These are phyloP conservation scores for Leucopternis melanops DNA, from an alignment of 2,113 vertebrate species.

Conservation along the genomic window DNA sequence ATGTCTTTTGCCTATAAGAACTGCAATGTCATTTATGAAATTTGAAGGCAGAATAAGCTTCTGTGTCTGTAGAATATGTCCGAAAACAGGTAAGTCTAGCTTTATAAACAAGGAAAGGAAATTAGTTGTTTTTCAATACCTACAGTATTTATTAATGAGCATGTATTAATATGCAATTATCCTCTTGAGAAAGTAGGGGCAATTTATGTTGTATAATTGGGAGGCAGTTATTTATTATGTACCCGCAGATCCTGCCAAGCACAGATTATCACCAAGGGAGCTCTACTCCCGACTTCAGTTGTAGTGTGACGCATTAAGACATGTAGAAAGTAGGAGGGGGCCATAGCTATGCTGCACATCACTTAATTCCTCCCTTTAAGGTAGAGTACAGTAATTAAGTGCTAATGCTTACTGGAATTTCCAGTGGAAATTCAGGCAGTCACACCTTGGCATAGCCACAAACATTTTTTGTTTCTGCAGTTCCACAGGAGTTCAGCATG, in stretches of 20 bases:
- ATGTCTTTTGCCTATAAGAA: neutral
- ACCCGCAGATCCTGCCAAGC: neutral
- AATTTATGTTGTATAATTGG: neutral
- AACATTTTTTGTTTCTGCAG: neutral
- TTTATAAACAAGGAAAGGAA: conserved; percentile 2
- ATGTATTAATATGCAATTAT: neutral
- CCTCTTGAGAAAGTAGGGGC: neutral
- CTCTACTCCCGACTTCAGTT: neutral
- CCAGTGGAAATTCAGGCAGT: neutral
- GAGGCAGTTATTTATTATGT: neutral
- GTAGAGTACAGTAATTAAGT: neutral
- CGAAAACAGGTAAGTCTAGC: neutral
- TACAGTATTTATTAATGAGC: neutral
- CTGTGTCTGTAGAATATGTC: neutral
- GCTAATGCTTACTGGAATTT: conserved; percentile 17
- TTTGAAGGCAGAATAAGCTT: neutral
- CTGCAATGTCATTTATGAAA: neutral
- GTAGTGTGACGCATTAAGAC: neutral
- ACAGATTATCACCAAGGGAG: neutral
- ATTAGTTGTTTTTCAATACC: neutral
- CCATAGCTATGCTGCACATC: neutral
- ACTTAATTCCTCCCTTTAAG: neutral
- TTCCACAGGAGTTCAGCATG: neutral
- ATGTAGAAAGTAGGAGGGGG: neutral
- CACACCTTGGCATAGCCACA: neutral